These are phyloP conservation scores for Drosophila prosaltans DNA, from an alignment of 1,140 invertebrate species.

Conservation along the genomic window DNA sequence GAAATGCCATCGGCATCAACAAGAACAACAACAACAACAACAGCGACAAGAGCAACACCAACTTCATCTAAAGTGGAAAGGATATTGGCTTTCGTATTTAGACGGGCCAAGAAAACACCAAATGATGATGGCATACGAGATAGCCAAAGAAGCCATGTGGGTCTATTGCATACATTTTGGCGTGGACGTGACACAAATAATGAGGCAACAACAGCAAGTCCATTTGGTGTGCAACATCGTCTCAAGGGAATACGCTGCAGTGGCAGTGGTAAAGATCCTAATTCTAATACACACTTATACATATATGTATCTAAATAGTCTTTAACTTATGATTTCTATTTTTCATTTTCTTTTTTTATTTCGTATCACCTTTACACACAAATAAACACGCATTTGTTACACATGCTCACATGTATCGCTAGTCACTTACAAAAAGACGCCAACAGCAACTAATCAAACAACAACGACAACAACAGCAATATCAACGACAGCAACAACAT, in stretches of 20 bases:
- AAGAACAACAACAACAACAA: not conserved
- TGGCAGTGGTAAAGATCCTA: slow-evolving; percentile 73
- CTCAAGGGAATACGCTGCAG: slow-evolving; percentile 80
- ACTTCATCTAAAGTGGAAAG: slow-evolving; percentile 41
- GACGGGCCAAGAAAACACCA: slow-evolving; percentile 36
- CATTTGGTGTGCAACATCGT: slow-evolving; percentile 65
- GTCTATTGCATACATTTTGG: slow-evolving; percentile 65
- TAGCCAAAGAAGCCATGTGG: slow-evolving; percentile 76
- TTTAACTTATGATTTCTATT: slow-evolving; percentile 39
- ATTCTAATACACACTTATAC: slow-evolving; percentile 2
- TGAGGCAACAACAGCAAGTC: slow-evolving; percentile 29
- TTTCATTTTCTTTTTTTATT: slow-evolving; percentile 28
- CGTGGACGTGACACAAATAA: slow-evolving; percentile 41
- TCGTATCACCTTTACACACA: slow-evolving; percentile 29
- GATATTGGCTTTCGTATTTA: slow-evolving; percentile 58
- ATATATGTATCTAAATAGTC: slow-evolving; percentile 18
- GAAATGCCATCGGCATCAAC: not conserved
- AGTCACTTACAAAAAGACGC: slow-evolving; percentile 79
- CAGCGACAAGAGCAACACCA: not conserved
- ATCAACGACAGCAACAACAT: slow-evolving; percentile 26
- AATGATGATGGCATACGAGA: slow-evolving; percentile 52
- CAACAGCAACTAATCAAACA: slow-evolving; percentile 41
- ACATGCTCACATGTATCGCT: slow-evolving; percentile 41
- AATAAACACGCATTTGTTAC: slow-evolving; percentile 17
- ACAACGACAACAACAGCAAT: slow-evolving; percentile 29